Conservation (phyloP, 2,888 invertebrate genomes). For the Apamea sordens region DNA sequence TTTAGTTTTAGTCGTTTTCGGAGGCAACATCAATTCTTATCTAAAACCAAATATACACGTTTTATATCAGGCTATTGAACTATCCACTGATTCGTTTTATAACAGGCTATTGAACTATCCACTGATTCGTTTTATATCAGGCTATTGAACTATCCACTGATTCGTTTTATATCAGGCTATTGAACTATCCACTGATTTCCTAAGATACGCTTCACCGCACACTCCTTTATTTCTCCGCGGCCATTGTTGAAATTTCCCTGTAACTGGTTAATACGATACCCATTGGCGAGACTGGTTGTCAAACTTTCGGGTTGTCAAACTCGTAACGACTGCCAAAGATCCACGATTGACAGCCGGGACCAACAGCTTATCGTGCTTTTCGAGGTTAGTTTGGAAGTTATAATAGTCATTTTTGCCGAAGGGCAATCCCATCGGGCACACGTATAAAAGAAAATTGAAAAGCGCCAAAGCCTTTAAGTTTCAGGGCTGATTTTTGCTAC, state of each 20-base stretch:
- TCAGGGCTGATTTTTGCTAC: no score
- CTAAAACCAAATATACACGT: neutral
- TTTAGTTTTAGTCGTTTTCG: neutral
- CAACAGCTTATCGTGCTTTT: no score
- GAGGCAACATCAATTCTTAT: no score
- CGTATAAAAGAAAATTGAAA: neutral
- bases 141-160: constrained; percentile 35
- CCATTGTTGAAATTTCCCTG: constrained; percentile 43
- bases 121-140: constrained; percentile 23
- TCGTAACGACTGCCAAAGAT: no score
- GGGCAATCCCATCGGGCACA: neutral
- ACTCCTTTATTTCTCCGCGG: constrained; percentile 7
- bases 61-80: constrained; percentile 31
- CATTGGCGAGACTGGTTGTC: no score
- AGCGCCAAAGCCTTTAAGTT: neutral
- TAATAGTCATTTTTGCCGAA: neutral
- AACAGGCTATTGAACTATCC: constrained; percentile 37
- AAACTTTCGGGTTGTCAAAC: no score
- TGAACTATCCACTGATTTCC: constrained; percentile 33
- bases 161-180: constrained; percentile 23
- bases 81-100: constrained; percentile 25
- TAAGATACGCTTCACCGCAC: constrained; percentile 16
- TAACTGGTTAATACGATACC: no score
- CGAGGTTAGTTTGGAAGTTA: no score
- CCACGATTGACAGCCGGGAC: no score